These are phyloP conservation scores for Rhinogobio ventralis DNA, from an alignment of 2,797 vertebrate species.

Conservation along the genomic window DNA sequence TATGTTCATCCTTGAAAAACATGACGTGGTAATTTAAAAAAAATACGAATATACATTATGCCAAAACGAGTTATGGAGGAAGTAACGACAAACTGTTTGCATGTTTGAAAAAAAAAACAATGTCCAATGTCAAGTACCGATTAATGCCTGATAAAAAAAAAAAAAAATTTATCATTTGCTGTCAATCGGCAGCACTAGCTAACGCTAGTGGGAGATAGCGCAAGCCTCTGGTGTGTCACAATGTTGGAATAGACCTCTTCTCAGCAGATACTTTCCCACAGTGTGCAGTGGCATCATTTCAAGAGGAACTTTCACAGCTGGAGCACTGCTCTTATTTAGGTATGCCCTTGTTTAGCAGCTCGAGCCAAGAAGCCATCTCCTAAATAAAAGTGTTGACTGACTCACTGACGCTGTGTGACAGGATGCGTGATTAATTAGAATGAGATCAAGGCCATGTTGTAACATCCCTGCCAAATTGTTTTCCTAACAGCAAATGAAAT, in stretches of 20 bases:
- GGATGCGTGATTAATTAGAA: conserved; percentile 50
- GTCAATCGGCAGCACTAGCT: not conserved
- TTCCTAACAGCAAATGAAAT: conserved; percentile 50
- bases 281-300: conserved; percentile 16
- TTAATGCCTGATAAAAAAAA: not conserved
- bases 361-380: conserved; percentile 48
- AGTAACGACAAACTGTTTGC: not conserved
- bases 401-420: conserved; percentile 54
- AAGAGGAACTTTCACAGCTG: conserved; percentile 40
- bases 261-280: conserved; percentile 45
- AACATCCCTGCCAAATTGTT: conserved; percentile 53
- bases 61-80: conserved; percentile 1
- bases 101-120: not conserved
- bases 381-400: conserved; percentile 49
- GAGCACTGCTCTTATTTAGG: conserved; percentile 47
- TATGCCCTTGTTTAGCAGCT: conserved; percentile 55
- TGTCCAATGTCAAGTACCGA: not conserved
- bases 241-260: conserved; percentile 10
- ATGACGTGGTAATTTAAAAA: conserved; percentile 35
- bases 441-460: conserved; percentile 53
- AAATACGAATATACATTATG: conserved; percentile 5
- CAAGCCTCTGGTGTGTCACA: not conserved
- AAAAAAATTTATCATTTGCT: conserved; percentile 11
- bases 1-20: conserved; percentile 30
- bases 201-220: not conserved